Conservation (phyloP, 2,113 vertebrate species). For the Pedetes capensis region DNA sequence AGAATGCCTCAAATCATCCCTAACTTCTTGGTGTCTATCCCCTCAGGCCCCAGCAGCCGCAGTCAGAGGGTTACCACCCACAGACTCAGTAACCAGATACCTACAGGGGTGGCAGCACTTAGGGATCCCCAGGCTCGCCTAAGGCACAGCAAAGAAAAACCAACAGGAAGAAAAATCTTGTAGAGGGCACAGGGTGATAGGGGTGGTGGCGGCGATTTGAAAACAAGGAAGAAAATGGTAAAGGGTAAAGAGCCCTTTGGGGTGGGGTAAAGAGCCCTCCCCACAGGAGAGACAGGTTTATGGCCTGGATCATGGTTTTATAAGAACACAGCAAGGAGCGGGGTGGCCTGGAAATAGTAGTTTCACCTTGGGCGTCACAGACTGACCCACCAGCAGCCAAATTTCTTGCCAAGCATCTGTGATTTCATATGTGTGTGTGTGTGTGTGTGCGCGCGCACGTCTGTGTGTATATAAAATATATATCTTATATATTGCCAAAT, state of each 20-base stretch:
- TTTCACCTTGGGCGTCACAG: neutral
- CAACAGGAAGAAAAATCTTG: neutral
- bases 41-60: neutral
- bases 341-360: neutral
- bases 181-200: rapidly evolving
- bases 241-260: rapidly evolving
- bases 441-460: too few species aligned
- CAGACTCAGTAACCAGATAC: neutral
- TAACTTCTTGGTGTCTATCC: neutral
- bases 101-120: rapidly evolving
- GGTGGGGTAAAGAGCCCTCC: too few species aligned
- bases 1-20: neutral
- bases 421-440: neutral
- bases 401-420: neutral
- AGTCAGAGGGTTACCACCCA: neutral
- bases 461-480: too few species aligned
- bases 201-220: rapidly evolving
- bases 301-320: too few species aligned
- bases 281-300: too few species aligned
- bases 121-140: neutral
- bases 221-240: rapidly evolving
- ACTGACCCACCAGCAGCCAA: neutral
- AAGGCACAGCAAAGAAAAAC: neutral
- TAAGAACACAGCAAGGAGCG: neutral
- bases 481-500: too few species aligned